phyloP scores from a whole-genome alignment of 2,888 invertebrate genomes.

The Clepsis dumicolana region DNA sequence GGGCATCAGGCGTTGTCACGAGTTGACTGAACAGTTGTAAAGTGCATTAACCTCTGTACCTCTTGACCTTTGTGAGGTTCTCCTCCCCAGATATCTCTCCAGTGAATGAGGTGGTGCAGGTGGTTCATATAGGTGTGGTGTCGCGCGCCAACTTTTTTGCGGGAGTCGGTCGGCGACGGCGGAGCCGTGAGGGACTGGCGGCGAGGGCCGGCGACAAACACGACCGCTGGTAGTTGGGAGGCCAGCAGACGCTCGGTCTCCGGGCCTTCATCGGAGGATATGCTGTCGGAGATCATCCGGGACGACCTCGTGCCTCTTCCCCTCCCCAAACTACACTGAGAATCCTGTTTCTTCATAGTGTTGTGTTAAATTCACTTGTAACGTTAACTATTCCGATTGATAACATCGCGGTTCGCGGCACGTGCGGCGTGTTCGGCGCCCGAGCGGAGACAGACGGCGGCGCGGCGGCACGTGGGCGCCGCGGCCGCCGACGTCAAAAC shows the following conservation, averaged over 20 bases:
- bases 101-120: conserved; percentile 79
- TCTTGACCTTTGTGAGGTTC: conserved; percentile 78
- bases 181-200: conserved; percentile 80
- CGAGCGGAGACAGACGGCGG: conserved; percentile 64
- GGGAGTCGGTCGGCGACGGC: conserved; percentile 80
- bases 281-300: conserved; percentile 74
- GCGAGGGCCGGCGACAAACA: conserved; percentile 66
- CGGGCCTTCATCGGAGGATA: conserved; percentile 79
- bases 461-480: conserved; percentile 69
- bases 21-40: conserved; percentile 34
- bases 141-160: conserved; percentile 75
- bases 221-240: conserved; percentile 64
- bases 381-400: conserved; percentile 55
- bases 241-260: conserved; percentile 76
- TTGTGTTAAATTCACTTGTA: conserved; percentile 41
- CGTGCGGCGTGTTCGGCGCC: conserved; percentile 67
- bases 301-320: conserved; percentile 65
- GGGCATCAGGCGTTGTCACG: conserved; percentile 30
- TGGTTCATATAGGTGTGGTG: conserved; percentile 80
- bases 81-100: conserved; percentile 82
- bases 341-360: conserved; percentile 71
- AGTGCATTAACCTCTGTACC: conserved; percentile 59
- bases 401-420: conserved; percentile 61
- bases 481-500: conserved; percentile 62
- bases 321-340: conserved; percentile 64